Evolutionary conservation across 2,797 vertebrate genomes (phyloP), one percentile per base, ranked within the genome.

Genomic region (Balearica regulorum): DNA sequence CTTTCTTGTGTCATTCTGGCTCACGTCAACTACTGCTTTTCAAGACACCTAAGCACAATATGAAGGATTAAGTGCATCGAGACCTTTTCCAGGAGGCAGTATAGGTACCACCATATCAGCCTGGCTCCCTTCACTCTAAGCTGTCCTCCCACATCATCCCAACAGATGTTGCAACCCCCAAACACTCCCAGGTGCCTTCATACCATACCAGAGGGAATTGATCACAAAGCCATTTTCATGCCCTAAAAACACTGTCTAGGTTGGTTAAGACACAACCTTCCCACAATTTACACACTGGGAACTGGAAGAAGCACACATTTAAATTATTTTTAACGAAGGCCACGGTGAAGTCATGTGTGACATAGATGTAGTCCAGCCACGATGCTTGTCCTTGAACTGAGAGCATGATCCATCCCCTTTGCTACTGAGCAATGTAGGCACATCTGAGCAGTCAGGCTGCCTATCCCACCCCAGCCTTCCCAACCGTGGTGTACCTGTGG

Each of bases 401-500:
- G 15, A 37, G 4, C 17, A 18, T 44, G 19, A 25, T 73, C 43
- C 6, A 0, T 78, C 16, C 24, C 9, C 26, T 77, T 64, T 61
- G 39, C 17, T 71, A 3, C 49, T 66, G n/a, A 77, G 18, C 18
- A 26, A 1, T 13, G 13, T 10, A 68, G 58, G 22, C 26, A 62
- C 21, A 31, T n/a, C 16, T 37, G 46, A 69, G 53, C 4, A 3
- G 13, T 57, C 49, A 65, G 43, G 26, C 25, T 87, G 33, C 15
- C 25, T 75, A 2, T 61, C 18, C 20, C 15, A 55, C 5, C 25
- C 7, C 70, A 43, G 26, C 18, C 16, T 69, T 95, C 48, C 37
- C 1, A 0, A 9, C 24, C 4, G 9, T 17, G 2, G 0, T 29
- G 20, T 58, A 18, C 28, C 4, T 62, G 19, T 14, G 16, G 25